phyloP scores from a whole-genome alignment of 2,797 vertebrate species.

The Karalla daura region DNA sequence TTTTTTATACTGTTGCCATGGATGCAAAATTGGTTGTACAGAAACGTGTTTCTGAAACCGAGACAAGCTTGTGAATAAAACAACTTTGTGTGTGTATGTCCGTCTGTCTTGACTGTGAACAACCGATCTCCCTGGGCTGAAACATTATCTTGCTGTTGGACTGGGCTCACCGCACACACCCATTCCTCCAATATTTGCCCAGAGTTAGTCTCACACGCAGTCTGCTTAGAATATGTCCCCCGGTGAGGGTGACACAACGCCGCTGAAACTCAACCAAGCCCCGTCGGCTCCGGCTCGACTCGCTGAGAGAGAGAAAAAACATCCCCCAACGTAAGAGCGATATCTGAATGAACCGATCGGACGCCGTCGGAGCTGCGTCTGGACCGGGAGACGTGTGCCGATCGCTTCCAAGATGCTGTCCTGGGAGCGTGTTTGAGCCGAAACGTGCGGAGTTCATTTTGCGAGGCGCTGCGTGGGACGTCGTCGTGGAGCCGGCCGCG shows the following conservation, averaged over 20 bases:
- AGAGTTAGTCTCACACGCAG: slow-evolving; percentile 24
- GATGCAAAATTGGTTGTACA: slow-evolving; percentile 3
- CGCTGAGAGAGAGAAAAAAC: not conserved
- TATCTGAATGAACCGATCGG: no score
- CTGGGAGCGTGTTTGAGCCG: no score
- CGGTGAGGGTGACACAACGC: not conserved
- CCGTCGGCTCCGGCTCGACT: slow-evolving; percentile 1
- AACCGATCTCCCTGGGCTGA: not conserved
- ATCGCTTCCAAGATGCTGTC: no score
- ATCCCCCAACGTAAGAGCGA: no score
- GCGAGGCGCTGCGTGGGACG: no score
- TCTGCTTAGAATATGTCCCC: slow-evolving; percentile 18
- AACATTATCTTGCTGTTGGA: not conserved
- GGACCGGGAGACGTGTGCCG: no score
- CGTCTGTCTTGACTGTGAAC: no score
- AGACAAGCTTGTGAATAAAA: slow-evolving; percentile 49
- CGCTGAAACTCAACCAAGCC: not conserved
- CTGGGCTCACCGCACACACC: slow-evolving; percentile 37
- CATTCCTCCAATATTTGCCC: slow-evolving; percentile 64
- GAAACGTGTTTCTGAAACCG: not conserved
- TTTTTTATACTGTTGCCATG: no score
- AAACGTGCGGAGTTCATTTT: no score
- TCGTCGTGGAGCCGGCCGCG: no score
- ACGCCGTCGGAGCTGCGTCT: no score
- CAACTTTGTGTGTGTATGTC: no score